These are phyloP conservation scores for Trinectes maculatus DNA, from an alignment of 2,113 vertebrate species.

Conservation along the genomic window DNA sequence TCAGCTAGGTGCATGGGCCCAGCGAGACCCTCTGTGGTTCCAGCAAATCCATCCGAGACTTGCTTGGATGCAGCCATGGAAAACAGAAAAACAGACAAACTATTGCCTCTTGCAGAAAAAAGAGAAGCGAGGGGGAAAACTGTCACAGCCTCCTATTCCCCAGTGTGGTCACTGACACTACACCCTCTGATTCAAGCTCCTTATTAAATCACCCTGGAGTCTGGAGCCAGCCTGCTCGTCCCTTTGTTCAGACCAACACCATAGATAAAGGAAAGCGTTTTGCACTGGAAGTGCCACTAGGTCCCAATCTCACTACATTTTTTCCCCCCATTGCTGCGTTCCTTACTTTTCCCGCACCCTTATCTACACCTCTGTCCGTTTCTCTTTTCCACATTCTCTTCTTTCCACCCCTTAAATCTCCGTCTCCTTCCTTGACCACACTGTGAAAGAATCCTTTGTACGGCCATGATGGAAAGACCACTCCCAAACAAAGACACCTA, in stretches of 20 bases:
- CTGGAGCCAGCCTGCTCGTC: slow-evolving; percentile 53
- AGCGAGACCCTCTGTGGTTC: slow-evolving; percentile 6
- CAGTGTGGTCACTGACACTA: slow-evolving; percentile 71
- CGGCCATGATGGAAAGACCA: slow-evolving; percentile 70
- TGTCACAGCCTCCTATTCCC: slow-evolving; percentile 47
- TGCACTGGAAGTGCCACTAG: slow-evolving; percentile 41
- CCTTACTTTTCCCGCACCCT: slow-evolving; percentile 39
- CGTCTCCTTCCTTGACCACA: slow-evolving; percentile 47
- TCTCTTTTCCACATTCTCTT: slow-evolving; percentile 30
- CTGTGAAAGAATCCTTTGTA: slow-evolving; percentile 70
- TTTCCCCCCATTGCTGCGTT: slow-evolving; percentile 41
- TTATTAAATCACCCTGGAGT: slow-evolving; percentile 68
- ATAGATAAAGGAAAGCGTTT: slow-evolving; percentile 73
- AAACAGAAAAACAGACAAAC: slow-evolving; percentile 44
- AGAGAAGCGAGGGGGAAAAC: slow-evolving; percentile 11
- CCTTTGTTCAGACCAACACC: slow-evolving; percentile 66
- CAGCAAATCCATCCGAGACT: slow-evolving; percentile 21
- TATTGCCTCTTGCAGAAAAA: slow-evolving; percentile 35
- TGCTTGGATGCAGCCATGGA: slow-evolving; percentile 30
- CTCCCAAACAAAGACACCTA: slow-evolving; percentile 70
- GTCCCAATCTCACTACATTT: slow-evolving; percentile 62
- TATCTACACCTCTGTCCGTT: slow-evolving; percentile 49
- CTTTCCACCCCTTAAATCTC: slow-evolving; percentile 43
- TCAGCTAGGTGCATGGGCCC: slow-evolving; percentile 24
- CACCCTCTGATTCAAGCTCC: slow-evolving; percentile 60